phyloP scores from a whole-genome alignment of 2,888 invertebrate genomes.

The Heliconius erato region DNA sequence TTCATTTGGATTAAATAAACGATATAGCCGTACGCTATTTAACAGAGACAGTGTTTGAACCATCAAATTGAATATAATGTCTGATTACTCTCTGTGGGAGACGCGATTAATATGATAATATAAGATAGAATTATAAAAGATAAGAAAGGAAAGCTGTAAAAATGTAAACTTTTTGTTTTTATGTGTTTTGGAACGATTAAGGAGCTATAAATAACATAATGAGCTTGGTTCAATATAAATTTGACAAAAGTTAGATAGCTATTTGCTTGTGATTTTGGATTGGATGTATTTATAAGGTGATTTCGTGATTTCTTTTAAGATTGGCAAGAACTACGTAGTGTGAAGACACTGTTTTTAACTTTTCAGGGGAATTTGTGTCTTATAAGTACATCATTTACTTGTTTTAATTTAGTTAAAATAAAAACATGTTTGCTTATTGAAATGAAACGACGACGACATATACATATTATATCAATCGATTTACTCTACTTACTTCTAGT shows the following conservation, averaged over 20 bases:
- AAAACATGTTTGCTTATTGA: no score
- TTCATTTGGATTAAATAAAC: conserved; percentile 27
- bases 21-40: neutral
- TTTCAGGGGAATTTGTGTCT: no score
- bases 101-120: conserved; percentile 25
- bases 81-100: conserved; percentile 23
- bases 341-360: no score
- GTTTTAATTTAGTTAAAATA: no score
- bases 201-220: neutral
- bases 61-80: conserved; percentile 27
- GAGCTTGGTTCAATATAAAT: neutral
- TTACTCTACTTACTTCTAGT: no score
- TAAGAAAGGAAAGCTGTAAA: neutral
- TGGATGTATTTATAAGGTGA: no score
- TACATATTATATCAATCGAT: no score
- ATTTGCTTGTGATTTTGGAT: no score
- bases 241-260: neutral
- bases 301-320: no score
- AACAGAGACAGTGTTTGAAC: neutral
- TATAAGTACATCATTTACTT: no score
- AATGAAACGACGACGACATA: no score
- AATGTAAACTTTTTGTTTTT: neutral
- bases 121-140: neutral
- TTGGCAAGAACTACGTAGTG: no score
- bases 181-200: neutral